Evolutionary conservation across 2,113 vertebrate species (phyloP).

Genomic region (Barnardius zonarius): DNA sequence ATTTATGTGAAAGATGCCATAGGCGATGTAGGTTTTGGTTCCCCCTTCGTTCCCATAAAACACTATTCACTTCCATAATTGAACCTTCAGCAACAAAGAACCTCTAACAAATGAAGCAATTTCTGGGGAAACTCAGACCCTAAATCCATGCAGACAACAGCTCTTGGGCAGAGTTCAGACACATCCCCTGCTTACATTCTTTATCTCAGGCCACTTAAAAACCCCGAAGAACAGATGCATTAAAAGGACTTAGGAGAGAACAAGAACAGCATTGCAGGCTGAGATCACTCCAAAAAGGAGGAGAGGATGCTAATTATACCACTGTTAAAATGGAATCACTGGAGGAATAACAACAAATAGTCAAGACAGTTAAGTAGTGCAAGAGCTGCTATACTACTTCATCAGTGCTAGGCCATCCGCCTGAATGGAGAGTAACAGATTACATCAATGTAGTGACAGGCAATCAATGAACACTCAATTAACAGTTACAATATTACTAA

Average conservation of each 20-base stretch:
- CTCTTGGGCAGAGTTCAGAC: neutral
- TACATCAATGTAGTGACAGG: conserved; percentile 54
- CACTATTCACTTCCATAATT: neutral
- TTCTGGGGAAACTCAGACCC: neutral
- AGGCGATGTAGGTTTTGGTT: neutral
- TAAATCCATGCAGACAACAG: conserved; percentile 6
- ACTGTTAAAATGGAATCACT: conserved; percentile 18
- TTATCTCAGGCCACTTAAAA: neutral
- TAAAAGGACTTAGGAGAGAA: conserved; percentile 6
- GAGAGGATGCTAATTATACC: conserved; percentile 20
- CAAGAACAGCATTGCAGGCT: neutral
- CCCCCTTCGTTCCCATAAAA: neutral
- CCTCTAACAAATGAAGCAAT: conserved; percentile 1
- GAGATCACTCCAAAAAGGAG: conserved; percentile 25
- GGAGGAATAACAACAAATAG: neutral
- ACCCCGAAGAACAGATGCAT: neutral
- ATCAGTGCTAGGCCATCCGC: neutral
- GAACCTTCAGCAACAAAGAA: neutral
- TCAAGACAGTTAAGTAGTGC: neutral
- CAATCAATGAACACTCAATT: conserved; percentile 71
- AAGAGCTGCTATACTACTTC: neutral
- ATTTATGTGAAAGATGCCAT: neutral
- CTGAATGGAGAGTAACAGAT: conserved; percentile 17
- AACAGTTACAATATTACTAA: conserved; percentile 64
- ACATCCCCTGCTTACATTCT: neutral